These are phyloP conservation scores for Eupithecia inturbata DNA, from an alignment of 2,888 invertebrate genomes.

Conservation along the genomic window DNA sequence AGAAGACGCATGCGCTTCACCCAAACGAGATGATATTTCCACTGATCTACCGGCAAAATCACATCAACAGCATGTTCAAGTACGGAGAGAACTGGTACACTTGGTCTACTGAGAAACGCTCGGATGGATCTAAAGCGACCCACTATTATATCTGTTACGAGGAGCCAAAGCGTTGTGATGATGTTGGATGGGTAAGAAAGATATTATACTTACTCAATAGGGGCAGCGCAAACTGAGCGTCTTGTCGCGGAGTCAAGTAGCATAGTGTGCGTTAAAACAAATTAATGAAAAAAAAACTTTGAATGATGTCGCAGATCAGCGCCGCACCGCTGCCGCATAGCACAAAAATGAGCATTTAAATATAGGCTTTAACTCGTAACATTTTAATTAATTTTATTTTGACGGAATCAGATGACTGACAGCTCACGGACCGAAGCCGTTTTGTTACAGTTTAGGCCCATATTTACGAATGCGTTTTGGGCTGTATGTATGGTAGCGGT, in stretches of 20 bases:
- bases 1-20: conserved; percentile 62
- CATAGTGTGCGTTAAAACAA: not conserved
- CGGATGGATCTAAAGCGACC: conserved; percentile 70
- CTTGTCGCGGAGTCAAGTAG: not conserved
- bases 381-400: too few relatives aligned
- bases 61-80: conserved; percentile 79
- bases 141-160: conserved; percentile 77
- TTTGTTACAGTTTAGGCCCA: too few relatives aligned
- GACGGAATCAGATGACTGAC: too few relatives aligned
- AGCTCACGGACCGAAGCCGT: too few relatives aligned
- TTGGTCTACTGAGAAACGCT: conserved; percentile 73
- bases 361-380: too few relatives aligned
- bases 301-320: too few relatives aligned
- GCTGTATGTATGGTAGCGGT: too few relatives aligned
- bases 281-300: too few relatives aligned
- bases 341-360: too few relatives aligned
- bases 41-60: conserved; percentile 71
- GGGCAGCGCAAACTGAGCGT: too few relatives aligned
- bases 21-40: conserved; percentile 78
- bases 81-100: conserved; percentile 80
- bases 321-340: too few relatives aligned
- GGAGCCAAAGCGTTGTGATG: conserved; percentile 77
- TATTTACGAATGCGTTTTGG: too few relatives aligned
- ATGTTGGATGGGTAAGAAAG: conserved; percentile 74
- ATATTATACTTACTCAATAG: not conserved